Evolutionary conservation across 2,113 vertebrate species (phyloP), one percentile per base, ranked within the genome.

Genomic region (Nannospalax galili): DNA sequence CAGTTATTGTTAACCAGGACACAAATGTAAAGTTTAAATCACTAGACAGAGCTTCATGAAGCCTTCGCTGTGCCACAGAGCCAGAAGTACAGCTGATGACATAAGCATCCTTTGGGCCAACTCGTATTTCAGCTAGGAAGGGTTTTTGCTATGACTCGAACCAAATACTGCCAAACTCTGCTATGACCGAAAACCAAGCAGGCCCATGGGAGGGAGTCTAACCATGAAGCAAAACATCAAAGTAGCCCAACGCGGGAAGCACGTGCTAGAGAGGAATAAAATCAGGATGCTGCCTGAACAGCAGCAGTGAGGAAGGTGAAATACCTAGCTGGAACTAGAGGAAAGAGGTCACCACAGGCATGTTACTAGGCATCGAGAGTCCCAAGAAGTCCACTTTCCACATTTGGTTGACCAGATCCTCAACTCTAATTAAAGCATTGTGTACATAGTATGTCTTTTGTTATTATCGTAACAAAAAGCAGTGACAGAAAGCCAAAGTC

Each of bases 81-180:
- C 72, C 75, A 93, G 94, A 95, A 96, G 84, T 70, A 48, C 32
- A 82, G 64, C 52, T 77, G 69, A 40, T 85, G 88, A 91, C 42
- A 78, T 78, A 37, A 91, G 87, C 86, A 88, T 62, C 64, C 77
- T 88, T 79, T 67, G 80, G 70, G 52, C 73, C 56, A 70, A 32
- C 62, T 62, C 60, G 6, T 79, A 48, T 91, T 81, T 93, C 93
- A 88, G 77, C 58, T 56, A 26, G 62, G 16, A 52, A 95, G 14
- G 48, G 20, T 6, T 93, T 88, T 35, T 92, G 32, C n/a, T 88
- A 4, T 32, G 58, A 56, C 69, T 95, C 78, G 95, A 92, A 14
- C 3, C 37, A 92, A 90, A 90, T 73, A 80, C 35, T 75, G 45
- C 37, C 84, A 84, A 40, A 35, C 64, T 93, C 26, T 91, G 62